Percentiles rank a stretch among this genome's conserved stretches.
Conservation (phyloP, 2,113 vertebrate genomes). For the Urocitellus parryii region DNA sequence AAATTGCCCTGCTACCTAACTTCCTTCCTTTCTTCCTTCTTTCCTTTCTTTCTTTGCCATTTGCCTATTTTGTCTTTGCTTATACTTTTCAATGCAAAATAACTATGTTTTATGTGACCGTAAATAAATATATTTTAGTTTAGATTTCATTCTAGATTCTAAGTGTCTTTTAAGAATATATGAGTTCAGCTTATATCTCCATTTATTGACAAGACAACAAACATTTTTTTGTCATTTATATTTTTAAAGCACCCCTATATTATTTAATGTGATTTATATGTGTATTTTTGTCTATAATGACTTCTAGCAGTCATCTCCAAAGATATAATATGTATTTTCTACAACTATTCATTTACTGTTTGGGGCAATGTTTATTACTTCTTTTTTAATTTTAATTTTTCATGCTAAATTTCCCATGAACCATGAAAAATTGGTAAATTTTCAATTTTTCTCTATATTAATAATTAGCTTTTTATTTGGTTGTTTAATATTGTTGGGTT, state of each 20-base stretch:
- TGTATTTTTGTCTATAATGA: neutral
- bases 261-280: neutral
- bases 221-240: neutral
- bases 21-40: too few relatives aligned
- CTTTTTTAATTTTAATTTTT: neutral
- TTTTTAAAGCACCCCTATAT: neutral
- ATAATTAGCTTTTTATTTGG: neutral
- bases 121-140: neutral
- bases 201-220: neutral
- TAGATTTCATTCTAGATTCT: neutral
- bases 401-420: neutral
- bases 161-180: neutral
- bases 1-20: neutral
- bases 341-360: neutral
- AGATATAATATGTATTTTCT: neutral
- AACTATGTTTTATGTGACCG: neutral
- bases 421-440: neutral
- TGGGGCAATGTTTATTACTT: neutral
- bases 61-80: neutral
- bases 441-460: neutral
- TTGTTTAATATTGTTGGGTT: neutral
- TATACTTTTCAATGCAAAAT: neutral
- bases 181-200: neutral
- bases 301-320: neutral
- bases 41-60: neutral